Evolutionary conservation across 2,888 invertebrate genomes (phyloP).

Genomic region (Hipparchia semele): DNA sequence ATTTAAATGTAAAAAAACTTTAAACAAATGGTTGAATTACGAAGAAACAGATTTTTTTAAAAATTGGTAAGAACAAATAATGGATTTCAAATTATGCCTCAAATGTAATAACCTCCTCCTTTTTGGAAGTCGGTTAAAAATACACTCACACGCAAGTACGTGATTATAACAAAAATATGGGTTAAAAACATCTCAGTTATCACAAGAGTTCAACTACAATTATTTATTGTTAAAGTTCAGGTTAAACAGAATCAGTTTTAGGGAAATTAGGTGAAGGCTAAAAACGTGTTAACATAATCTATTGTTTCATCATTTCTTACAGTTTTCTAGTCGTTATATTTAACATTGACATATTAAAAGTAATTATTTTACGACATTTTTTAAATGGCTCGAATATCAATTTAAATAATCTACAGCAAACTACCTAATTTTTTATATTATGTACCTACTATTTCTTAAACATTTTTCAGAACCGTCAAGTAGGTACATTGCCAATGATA

Average conservation of each 20-base stretch:
- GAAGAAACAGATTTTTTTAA: too few relatives aligned
- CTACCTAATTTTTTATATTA: background rate
- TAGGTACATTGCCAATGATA: too few relatives aligned
- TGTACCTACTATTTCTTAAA: background rate
- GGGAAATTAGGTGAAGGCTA: slow-evolving; percentile 17
- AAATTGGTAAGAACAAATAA: too few relatives aligned
- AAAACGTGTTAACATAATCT: slow-evolving; percentile 24
- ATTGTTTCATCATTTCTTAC: slow-evolving; percentile 10
- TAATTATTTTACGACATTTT: background rate
- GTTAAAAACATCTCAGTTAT: background rate
- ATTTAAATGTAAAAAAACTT: too few relatives aligned
- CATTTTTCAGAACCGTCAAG: background rate
- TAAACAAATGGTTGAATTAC: too few relatives aligned
- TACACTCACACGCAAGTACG: too few relatives aligned
- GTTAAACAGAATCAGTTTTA: slow-evolving; percentile 4
- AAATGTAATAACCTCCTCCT: too few relatives aligned
- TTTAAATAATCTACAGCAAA: background rate
- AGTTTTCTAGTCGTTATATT: background rate
- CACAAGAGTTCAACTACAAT: background rate
- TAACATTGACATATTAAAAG: slow-evolving; percentile 2
- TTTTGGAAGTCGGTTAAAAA: too few relatives aligned
- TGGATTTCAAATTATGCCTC: too few relatives aligned
- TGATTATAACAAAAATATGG: too few relatives aligned
- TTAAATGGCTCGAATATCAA: background rate
- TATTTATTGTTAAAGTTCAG: background rate